Evolutionary conservation across 2,113 vertebrate genomes (phyloP).

Genomic region (Cephalopholis sonnerati): DNA sequence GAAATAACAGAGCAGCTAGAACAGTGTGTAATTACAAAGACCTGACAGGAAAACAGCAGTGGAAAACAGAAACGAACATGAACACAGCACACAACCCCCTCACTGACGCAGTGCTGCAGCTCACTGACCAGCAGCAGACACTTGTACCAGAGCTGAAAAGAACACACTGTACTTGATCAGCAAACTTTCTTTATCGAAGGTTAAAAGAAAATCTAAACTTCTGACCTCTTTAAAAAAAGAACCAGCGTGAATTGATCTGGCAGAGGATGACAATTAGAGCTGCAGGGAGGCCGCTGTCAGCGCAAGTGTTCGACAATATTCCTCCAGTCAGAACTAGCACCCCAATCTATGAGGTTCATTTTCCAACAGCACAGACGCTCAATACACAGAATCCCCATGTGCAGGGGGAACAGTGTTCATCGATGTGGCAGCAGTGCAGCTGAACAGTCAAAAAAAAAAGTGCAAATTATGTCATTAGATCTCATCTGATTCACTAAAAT

Average conservation of each 20-base stretch:
- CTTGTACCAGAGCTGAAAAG: neutral
- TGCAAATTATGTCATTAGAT: constrained; percentile 5
- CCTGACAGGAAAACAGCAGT: neutral
- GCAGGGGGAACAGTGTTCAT: constrained; percentile 14
- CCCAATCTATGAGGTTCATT: neutral
- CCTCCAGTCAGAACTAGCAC: neutral
- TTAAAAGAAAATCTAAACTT: neutral
- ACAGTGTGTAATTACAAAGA: neutral
- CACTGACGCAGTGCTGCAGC: neutral
- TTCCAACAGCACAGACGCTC: neutral
- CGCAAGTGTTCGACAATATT: neutral
- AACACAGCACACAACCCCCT: neutral
- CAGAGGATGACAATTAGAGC: neutral
- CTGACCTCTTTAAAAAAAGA: neutral
- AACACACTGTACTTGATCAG: neutral
- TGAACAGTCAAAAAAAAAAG: neutral
- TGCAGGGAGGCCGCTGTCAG: neutral
- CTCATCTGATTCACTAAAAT: neutral
- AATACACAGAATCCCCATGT: constrained; percentile 3
- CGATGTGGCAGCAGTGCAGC: neutral
- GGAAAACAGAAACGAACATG: neutral
- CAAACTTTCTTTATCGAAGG: neutral
- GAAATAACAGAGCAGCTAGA: too few species aligned
- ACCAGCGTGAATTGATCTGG: neutral
- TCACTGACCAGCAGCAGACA: neutral